Base-by-base conservation (phyloP, 2,888 invertebrate genomes). In the Allophyes oxyacanthae region DNA sequence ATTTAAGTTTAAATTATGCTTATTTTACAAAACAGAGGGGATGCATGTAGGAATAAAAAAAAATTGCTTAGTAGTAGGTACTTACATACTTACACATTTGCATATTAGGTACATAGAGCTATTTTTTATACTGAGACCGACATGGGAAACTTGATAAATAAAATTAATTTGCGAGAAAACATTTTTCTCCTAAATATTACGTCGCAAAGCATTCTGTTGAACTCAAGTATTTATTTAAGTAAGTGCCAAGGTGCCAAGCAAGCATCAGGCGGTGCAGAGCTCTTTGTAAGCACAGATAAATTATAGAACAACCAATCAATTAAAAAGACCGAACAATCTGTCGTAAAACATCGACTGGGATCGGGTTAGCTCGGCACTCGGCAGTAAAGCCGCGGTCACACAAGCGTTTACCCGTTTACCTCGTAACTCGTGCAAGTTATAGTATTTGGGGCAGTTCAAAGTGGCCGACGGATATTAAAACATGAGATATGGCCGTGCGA, bases 361-460 rank as follows among this genome's bases (percentile, higher is more conserved):
- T 77, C 72, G 77, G 72, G 64, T 60, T 62, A 72, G 62, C 64
- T 75, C 68, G 77, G 71, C 75, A 70, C 64, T 75, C 68, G 77
- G 71, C 75, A 70, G 78, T 87, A 87, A 85, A 84, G 82, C 78
- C 78, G 82, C 82, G 81, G 86, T 85, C 86, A 84, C 86, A 84
- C 85, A 82, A 57, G 79, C 78, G 77, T 79, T 82, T 78, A 83
- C 83, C 81, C 81, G 81, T 81, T 83, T 82, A 82, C 79, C 85
- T 88, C 92, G 84, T 92, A 92, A 92, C 87, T 91, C 83, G 85
- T 79, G 78, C 84, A 90, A 87, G 90, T 92, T 92, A 92, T 93
- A 90, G 92, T 91, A 88, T 92, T 91, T 87, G 85, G 90, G 88
- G 74, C 87, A 86, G 88, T 85, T 91, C 92, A 93, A 93, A 93